Evolutionary conservation across 2,797 vertebrate genomes (phyloP).

Genomic region (Champsocephalus esox): DNA sequence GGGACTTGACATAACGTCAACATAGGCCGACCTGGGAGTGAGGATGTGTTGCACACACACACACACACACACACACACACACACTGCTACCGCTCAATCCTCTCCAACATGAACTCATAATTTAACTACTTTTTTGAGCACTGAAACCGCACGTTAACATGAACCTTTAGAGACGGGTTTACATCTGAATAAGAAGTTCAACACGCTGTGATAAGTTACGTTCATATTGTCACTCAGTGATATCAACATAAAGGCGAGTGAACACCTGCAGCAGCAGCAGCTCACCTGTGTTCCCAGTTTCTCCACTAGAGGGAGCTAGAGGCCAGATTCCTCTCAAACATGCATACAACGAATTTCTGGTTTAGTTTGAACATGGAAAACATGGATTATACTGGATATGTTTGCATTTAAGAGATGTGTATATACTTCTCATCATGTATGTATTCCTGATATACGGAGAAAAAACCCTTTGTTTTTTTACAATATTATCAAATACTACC

Average conservation of each 20-base stretch:
- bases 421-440: neutral
- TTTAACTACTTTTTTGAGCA: slow-evolving; percentile 1
- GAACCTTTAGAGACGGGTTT: too few relatives aligned
- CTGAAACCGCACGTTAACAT: too few relatives aligned
- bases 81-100: too few relatives aligned
- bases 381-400: neutral
- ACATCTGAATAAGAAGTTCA: too few relatives aligned
- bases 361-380: neutral
- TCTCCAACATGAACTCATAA: slow-evolving; percentile 2
- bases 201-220: neutral
- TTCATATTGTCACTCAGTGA: neutral
- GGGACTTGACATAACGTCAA: too few relatives aligned
- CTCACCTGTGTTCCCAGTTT: slow-evolving; percentile 66
- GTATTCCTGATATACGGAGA: too few relatives aligned
- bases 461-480: too few relatives aligned
- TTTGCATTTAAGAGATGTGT: neutral
- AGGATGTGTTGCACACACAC: too few relatives aligned
- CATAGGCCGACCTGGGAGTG: too few relatives aligned
- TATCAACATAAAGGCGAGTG: neutral
- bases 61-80: neutral
- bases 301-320: slow-evolving; percentile 62
- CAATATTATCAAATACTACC: too few relatives aligned
- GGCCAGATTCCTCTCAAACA: neutral
- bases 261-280: slow-evolving; percentile 22
- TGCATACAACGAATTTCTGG: neutral